These are phyloP conservation scores for Phalacrocorax aristotelis DNA, from an alignment of 2,113 vertebrate species.

Conservation along the genomic window DNA sequence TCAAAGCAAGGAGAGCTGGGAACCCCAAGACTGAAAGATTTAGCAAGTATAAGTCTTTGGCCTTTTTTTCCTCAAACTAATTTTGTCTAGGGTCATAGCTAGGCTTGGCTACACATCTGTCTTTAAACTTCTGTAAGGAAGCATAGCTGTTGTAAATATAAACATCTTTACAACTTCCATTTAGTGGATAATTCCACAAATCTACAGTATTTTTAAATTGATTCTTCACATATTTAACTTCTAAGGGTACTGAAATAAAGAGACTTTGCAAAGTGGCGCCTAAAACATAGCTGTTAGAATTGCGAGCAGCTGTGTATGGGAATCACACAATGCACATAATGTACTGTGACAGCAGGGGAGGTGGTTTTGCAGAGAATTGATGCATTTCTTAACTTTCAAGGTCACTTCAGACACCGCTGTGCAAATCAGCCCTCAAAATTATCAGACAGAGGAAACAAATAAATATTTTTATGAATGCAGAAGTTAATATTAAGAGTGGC, in stretches of 20 bases:
- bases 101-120: background rate
- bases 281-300: background rate
- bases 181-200: conserved; percentile 14
- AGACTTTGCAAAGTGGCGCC: background rate
- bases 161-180: background rate
- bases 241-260: background rate
- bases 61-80: background rate
- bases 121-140: background rate
- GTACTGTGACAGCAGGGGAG: conserved; percentile 31
- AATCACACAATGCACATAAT: background rate
- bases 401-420: background rate
- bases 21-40: background rate
- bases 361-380: background rate
- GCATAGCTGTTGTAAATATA: background rate
- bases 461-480: background rate
- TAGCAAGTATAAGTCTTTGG: background rate
- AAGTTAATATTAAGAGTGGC: background rate
- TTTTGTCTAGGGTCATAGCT: background rate
- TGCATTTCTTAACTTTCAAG: background rate
- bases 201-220: background rate
- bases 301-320: background rate
- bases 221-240: conserved; percentile 18
- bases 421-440: conserved; percentile 52
- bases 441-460: background rate
- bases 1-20: background rate